Base-by-base conservation (phyloP, 1,140 invertebrate genomes). In the Steinernema khuongi region DNA sequence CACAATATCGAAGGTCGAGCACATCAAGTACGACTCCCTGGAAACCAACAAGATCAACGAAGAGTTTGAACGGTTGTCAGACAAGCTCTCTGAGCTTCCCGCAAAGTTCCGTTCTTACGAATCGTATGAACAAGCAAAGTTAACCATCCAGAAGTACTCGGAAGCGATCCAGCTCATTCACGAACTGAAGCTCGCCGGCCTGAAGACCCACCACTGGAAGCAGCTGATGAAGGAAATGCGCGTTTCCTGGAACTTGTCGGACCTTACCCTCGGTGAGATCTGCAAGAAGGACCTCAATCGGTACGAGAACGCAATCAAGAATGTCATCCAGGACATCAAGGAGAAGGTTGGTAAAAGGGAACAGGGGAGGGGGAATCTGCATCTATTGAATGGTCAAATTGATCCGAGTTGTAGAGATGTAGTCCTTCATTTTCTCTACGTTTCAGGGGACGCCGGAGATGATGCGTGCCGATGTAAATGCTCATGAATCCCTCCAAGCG, bases 121-220 rank as follows among this genome's bases (percentile, higher is more conserved):
- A 70, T 95, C 93, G 0, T 99, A 97, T 86, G 96, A 99, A 85
- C 94, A 94, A 86, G 94, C 99, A 0, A 96, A 97, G 86, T 93
- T 92, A 85, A 89, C 94, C 30, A 88, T 99, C 7, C 94, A 98
- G 83, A 92, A 91, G 74, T 98, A 96, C 86, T 94, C 94, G 0
- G 98, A 97, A 90, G 91, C 96, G 4, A 99, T 99, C 86, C 92
- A 97, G 90, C 86, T 98, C 70, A 94, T 99, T 68, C 91, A 96
- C 22, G 96, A 99, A 86, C 87, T 99, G 67, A 99, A 99, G 87
- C 98, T 96, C 0, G 97, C 99, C 87, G 96, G 96, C 0, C 86
- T 99, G n/a, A 99, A 99, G 86, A 96, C 99, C 84, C 91, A 97
- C 14, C 97, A 99, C 86, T 99, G 97, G 97, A 96, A 96, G 83